Percentiles rank a stretch among this genome's conserved stretches.
These are phyloP conservation scores for Alviniconcha strummeri DNA, from an alignment of 2,888 invertebrate genomes.

Conservation along the genomic window DNA sequence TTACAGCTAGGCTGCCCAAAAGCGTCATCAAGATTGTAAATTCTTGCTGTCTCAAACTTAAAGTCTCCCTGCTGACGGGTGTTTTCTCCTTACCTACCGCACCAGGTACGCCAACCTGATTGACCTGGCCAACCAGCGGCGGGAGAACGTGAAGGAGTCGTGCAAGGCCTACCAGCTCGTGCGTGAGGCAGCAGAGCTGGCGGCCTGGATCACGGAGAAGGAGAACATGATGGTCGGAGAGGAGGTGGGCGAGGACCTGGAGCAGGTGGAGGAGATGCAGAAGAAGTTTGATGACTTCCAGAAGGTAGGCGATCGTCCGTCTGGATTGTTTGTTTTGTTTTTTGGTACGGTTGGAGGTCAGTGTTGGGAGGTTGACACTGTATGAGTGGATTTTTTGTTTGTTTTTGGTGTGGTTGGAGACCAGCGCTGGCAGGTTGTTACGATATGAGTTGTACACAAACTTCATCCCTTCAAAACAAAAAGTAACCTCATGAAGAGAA, in stretches of 20 bases:
- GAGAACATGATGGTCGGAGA: conserved; percentile 97
- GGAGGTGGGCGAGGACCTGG: conserved; percentile 97
- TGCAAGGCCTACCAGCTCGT: conserved; percentile 98
- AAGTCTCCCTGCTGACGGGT: no score
- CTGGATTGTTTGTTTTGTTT: no score
- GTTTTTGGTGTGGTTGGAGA: not conserved
- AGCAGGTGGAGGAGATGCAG: conserved; percentile 98
- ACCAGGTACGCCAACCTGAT: conserved; percentile 87
- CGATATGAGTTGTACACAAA: no score
- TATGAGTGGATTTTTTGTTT: not conserved
- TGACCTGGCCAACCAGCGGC: conserved; percentile 90
- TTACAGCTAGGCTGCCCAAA: no score
- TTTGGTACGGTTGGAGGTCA: no score
- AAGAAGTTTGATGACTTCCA: conserved; percentile 99
- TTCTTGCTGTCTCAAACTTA: no score
- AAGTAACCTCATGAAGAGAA: no score
- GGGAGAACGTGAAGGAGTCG: conserved; percentile 97
- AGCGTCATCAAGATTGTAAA: no score
- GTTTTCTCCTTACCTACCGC: not conserved
- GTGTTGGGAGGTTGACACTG: not conserved
- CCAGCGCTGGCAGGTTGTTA: not conserved
- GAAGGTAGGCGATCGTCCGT: conserved; percentile 75
- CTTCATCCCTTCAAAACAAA: no score
- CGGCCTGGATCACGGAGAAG: conserved; percentile 99
- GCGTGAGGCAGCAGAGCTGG: conserved; percentile 96